A percentile compares a stretch with the other conserved stretches of the same genome.
These are phyloP conservation scores for Acanthornis magna DNA, from an alignment of 2,797 vertebrate genomes.

Conservation along the genomic window DNA sequence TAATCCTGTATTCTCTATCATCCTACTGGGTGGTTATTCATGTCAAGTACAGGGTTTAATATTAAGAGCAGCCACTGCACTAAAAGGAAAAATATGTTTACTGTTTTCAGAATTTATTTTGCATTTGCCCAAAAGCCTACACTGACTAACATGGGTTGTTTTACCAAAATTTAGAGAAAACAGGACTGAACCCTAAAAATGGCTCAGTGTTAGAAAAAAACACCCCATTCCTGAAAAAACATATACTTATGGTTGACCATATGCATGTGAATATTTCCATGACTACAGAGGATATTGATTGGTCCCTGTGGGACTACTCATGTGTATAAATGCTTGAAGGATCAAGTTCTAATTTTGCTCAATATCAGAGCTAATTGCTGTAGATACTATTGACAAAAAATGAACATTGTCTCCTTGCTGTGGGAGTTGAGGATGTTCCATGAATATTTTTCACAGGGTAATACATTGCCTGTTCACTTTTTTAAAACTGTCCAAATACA, in stretches of 20 bases:
- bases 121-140: not conserved
- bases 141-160: not conserved
- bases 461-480: not conserved
- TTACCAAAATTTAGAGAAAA: not conserved
- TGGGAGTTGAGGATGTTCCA: constrained; percentile 8
- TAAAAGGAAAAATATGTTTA: constrained; percentile 21
- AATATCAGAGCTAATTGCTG: constrained; percentile 37
- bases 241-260: not conserved
- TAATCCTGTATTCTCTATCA: not conserved
- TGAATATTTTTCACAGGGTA: not conserved
- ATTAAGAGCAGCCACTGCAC: not conserved
- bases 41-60: constrained; percentile 11
- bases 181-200: not conserved
- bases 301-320: not conserved
- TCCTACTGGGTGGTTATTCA: constrained; percentile 21
- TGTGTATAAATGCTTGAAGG: constrained; percentile 9
- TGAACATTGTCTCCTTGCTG: not conserved
- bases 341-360: constrained; percentile 47
- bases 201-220: not conserved
- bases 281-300: constrained; percentile 27
- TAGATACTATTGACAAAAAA: constrained; percentile 17
- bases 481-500: constrained; percentile 2
- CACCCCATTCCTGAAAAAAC: not conserved
- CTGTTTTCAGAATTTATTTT: not conserved
- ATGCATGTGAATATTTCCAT: not conserved